Evolutionary conservation across 2,113 vertebrate genomes (phyloP), one percentile per base, ranked within the genome.

Genomic region (Odontophorus gujanensis): DNA sequence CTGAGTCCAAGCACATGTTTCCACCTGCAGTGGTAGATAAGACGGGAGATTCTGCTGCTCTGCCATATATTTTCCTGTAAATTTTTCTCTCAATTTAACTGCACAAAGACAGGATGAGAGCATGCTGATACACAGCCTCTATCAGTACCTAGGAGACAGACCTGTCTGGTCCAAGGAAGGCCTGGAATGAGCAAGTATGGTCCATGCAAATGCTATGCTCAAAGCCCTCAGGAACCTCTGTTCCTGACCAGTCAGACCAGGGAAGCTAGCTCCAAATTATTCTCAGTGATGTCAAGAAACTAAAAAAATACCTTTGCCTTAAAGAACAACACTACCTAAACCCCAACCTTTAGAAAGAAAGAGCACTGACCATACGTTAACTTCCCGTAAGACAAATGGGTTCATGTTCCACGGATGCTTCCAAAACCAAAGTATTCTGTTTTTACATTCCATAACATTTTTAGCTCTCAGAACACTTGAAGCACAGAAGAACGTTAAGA

Each of bases 11-110:
- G 87, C 80, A 87, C 43, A 68, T 71, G 93, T 81, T 97, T 96
- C 96, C 97, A 97, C 90, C 88, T 43, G 38, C 92, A 74, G 92
- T 72, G 87, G 89, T 67, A 83, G 95, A 96, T 97, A 96, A 97
- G 95, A 93, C 67, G 8, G 96, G 71, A 97, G 93, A 97, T 97
- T 97, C 75, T 92, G 81, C 80, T 62, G 8, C 85, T 92, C 91
- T 65, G 85, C 96, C 90, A 75, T 94, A 87, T 3, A 26, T 40
- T 53, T 26, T 90, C 17, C 81, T 82, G 0, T 4, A 68, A 80
- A 25, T 53, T 78, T 57, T 63, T 67, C 17, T 57, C 34, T 71
- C 55, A 22, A 38, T 71, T 68, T 88, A 93, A 82, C 81, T 88
- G n/a, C 5, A 42, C 65, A 94, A 83, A 95, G 89, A 71, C 74